These are phyloP conservation scores for Bombus pascuorum DNA, from an alignment of 1,140 invertebrate genomes.

Conservation along the genomic window DNA sequence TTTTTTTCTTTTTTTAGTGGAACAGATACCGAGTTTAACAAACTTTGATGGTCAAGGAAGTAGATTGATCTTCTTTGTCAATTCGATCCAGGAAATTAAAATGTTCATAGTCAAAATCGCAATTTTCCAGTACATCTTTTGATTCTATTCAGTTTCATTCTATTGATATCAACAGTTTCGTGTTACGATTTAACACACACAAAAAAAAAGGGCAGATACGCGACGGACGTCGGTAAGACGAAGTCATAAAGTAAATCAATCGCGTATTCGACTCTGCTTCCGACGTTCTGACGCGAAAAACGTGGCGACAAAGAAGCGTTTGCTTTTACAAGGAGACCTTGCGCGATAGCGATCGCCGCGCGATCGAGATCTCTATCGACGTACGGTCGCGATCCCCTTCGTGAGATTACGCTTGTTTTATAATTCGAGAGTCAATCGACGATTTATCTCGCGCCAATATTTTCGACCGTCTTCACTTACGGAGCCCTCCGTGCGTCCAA, in stretches of 20 bases:
- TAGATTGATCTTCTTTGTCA: background rate
- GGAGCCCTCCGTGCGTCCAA: background rate
- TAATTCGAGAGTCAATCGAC: slow-evolving; percentile 46
- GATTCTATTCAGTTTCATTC: too few relatives aligned
- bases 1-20: background rate
- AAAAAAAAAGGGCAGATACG: background rate
- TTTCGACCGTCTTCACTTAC: slow-evolving; percentile 30
- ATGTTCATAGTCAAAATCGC: too few relatives aligned
- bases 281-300: too few relatives aligned
- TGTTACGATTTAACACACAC: background rate
- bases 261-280: background rate
- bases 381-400: background rate
- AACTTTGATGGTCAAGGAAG: background rate
- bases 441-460: slow-evolving; percentile 47
- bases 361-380: slow-evolving; percentile 35
- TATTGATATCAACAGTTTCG: background rate
- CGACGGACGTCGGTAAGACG: too few relatives aligned
- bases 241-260: background rate
- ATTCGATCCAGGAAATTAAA: too few relatives aligned
- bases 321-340: background rate
- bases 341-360: slow-evolving; percentile 12
- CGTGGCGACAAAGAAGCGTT: background rate
- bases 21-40: background rate
- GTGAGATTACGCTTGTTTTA: slow-evolving; percentile 47
- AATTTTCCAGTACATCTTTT: too few relatives aligned